Evolutionary conservation across 1,140 invertebrate species (phyloP).

Genomic region (Paramacrobiotus metropolitanus): DNA sequence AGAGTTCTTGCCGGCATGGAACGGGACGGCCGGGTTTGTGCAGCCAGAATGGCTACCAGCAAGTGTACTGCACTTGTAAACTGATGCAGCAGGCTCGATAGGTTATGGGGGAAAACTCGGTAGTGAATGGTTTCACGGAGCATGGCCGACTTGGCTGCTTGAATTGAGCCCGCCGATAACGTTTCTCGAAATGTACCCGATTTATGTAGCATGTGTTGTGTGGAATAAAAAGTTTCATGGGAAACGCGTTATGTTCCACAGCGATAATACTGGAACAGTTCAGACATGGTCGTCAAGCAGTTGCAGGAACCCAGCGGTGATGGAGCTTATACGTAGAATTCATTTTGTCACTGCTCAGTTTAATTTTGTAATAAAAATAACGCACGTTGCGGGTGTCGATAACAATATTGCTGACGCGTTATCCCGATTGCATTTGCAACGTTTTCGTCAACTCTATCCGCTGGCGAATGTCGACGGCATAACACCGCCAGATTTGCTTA

Average conservation of each 20-base stretch:
- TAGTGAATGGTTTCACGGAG: background rate
- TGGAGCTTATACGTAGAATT: background rate
- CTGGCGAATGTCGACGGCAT: no score
- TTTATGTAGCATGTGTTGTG: background rate
- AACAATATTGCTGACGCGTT: background rate
- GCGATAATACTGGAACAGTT: background rate
- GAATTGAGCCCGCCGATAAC: background rate
- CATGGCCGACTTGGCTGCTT: background rate
- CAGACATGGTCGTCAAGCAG: background rate
- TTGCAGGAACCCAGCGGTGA: background rate
- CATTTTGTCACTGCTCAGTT: background rate
- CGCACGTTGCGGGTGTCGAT: background rate
- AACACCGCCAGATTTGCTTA: no score
- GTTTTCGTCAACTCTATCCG: no score
- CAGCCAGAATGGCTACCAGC: background rate
- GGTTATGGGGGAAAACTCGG: background rate
- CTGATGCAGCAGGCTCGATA: background rate
- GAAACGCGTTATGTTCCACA: background rate
- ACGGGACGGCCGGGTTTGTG: background rate
- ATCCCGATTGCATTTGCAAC: no score
- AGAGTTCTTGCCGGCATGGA: background rate
- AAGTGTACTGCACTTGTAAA: background rate
- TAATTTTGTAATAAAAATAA: background rate
- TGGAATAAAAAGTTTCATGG: background rate
- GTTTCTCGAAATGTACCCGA: background rate